Base-by-base conservation (phyloP, 2,113 vertebrate species). In the Beaufortia kweichowensis region DNA sequence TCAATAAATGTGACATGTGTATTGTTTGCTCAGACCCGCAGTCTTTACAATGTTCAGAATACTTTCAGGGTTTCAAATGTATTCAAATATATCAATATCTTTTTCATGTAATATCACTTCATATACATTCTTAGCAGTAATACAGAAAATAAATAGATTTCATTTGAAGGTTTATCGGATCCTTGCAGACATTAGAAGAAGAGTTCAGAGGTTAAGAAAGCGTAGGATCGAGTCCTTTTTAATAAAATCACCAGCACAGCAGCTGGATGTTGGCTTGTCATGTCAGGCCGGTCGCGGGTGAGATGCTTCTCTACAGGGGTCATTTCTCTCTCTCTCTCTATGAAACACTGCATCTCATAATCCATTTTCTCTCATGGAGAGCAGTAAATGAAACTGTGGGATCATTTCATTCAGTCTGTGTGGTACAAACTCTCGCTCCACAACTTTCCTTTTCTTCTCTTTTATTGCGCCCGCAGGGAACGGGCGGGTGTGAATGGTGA, bases 321-420 rank as follows among this genome's bases (percentile, higher is more conserved):
- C 61, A 53, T 46, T 55, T 75, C 59, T 67, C 63, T 65, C 64
- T 62, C 55, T 35, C 68, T 15, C 68, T 59, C 35, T 59, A 69
- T 76, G 76, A 74, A 77, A 67, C 59, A 9, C 33, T 50, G 77
- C 60, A 76, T 85, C 55, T 79, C 53, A 64, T 81, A 82, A 87
- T 84, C 79, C 83, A 24, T 76, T 84, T 86, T 83, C 28, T 15
- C 82, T 65, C 77, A 26, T 1, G 75, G 84, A 66, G 86, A 86
- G 86, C 88, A 84, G 75, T 85, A 83, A 85, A 81, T 81, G 81
- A 76, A 88, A 85, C 82, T 75, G 74, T 41, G 29, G 78, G 77
- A 71, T 81, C 65, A 53, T 81, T 83, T 89, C 85, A 86, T 78
- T 57, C 50, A 57, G 62, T 55, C 33, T 73, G 69, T 78, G 79